Conservation (phyloP, 2,797 vertebrate genomes). For the Molossus alvarezi region DNA sequence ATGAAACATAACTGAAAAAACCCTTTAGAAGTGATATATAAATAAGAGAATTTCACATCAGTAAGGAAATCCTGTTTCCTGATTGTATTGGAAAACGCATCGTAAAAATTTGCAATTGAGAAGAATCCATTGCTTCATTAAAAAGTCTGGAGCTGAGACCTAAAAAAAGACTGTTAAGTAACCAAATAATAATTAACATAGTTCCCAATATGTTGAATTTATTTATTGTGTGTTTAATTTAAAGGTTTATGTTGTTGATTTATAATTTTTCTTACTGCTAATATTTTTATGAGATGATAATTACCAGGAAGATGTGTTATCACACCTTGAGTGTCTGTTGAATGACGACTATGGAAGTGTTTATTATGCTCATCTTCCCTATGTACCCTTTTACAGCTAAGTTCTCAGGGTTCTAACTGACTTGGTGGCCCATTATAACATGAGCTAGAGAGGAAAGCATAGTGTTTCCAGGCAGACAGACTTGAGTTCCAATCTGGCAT, state of each 20-base stretch:
- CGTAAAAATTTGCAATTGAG: not conserved
- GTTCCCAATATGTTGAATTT: not conserved
- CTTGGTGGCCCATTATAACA: not conserved
- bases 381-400: not conserved
- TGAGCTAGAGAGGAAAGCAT: not conserved
- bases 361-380: not conserved
- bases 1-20: not conserved
- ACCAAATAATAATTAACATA: not conserved
- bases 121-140: constrained; percentile 1
- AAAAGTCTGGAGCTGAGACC: not conserved
- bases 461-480: not conserved
- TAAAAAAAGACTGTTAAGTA: not conserved
- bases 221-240: not conserved
- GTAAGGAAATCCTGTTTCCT: not conserved
- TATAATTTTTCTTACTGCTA: constrained; percentile 8
- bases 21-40: not conserved
- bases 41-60: not conserved
- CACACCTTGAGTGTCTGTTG: not conserved
- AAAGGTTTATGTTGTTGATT: not conserved
- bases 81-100: not conserved
- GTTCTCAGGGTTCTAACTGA: not conserved
- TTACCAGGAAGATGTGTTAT: not conserved
- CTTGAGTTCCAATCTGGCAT: not conserved
- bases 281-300: constrained; percentile 4
- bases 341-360: constrained; percentile 23